These are phyloP conservation scores for Lamellibrachia columna DNA, from an alignment of 2,888 invertebrate genomes.

Conservation along the genomic window DNA sequence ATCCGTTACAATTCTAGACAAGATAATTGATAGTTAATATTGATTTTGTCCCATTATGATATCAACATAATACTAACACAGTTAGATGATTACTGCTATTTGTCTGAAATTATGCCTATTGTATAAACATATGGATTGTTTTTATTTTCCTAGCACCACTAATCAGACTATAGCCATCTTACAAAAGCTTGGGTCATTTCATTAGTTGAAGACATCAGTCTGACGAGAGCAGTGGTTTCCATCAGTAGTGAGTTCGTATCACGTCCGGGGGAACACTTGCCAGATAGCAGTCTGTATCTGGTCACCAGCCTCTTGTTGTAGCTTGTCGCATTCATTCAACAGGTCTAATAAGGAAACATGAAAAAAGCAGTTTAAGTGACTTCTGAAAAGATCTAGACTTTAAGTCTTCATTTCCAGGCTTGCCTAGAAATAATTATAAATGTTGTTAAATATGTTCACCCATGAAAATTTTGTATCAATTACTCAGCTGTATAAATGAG, in stretches of 20 bases:
- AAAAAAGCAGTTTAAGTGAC: neutral
- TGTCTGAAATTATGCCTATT: no score
- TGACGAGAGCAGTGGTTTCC: no score
- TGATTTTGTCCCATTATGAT: no score
- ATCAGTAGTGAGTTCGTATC: neutral
- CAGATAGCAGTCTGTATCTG: neutral
- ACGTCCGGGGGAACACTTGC: neutral
- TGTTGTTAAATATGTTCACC: neutral
- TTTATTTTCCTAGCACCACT: no score
- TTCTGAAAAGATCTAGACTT: neutral
- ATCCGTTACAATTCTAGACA: no score
- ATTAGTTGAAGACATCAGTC: no score
- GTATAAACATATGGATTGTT: no score
- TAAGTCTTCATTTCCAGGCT: neutral
- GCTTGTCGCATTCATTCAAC: neutral
- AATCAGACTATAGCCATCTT: no score
- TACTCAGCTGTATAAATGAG: neutral
- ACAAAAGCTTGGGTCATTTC: no score
- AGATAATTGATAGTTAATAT: no score
- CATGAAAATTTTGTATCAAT: neutral
- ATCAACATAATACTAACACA: no score
- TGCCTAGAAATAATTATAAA: neutral
- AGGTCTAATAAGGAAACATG: constrained; percentile 1
- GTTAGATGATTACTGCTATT: no score
- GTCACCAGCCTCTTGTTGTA: neutral